Evolutionary conservation across 1,140 invertebrate species (phyloP).

Genomic region (Anastrepha obliqua): DNA sequence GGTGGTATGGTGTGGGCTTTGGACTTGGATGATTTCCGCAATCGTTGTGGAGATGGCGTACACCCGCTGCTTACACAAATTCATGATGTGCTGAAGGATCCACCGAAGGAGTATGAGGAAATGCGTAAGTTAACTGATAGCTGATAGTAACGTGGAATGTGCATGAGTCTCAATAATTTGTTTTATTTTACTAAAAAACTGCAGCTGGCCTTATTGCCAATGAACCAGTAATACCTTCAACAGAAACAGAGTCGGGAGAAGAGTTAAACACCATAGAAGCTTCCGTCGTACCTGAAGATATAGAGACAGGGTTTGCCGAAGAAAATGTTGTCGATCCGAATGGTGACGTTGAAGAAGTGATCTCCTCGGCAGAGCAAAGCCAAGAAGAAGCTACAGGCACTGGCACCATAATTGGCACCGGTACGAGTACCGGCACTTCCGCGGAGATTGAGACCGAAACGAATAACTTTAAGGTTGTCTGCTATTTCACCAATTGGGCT

Average conservation of each 20-base stretch:
- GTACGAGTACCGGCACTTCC: conserved; percentile 2
- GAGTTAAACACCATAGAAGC: conserved; percentile 59
- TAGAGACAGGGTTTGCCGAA: conserved; percentile 22
- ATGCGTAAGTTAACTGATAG: conserved; percentile 61
- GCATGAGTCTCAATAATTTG: not conserved
- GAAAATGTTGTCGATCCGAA: conserved; percentile 64
- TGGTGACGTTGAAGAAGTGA: conserved; percentile 61
- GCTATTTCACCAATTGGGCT: conserved; percentile 96
- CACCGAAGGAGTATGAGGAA: conserved; percentile 64
- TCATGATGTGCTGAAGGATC: conserved; percentile 78
- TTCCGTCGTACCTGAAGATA: conserved; percentile 13
- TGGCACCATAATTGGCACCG: conserved; percentile 15
- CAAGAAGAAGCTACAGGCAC: conserved; percentile 50
- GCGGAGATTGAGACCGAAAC: conserved; percentile 34
- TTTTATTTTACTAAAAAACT: not conserved
- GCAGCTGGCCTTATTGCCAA: conserved; percentile 62
- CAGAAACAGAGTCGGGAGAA: conserved; percentile 22
- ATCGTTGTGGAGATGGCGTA: conserved; percentile 83
- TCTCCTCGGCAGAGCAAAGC: conserved; percentile 45
- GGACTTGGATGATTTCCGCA: conserved; percentile 89
- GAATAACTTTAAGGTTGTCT: conserved; percentile 83
- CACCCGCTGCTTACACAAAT: conserved; percentile 85
- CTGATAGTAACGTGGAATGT: not conserved
- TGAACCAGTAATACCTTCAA: conserved; percentile 24
- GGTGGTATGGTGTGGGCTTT: conserved; percentile 94